A percentile compares a stretch with the other conserved stretches of the same genome.
Conservation (phyloP, 2,113 vertebrate genomes). For the Mobula hypostoma region DNA sequence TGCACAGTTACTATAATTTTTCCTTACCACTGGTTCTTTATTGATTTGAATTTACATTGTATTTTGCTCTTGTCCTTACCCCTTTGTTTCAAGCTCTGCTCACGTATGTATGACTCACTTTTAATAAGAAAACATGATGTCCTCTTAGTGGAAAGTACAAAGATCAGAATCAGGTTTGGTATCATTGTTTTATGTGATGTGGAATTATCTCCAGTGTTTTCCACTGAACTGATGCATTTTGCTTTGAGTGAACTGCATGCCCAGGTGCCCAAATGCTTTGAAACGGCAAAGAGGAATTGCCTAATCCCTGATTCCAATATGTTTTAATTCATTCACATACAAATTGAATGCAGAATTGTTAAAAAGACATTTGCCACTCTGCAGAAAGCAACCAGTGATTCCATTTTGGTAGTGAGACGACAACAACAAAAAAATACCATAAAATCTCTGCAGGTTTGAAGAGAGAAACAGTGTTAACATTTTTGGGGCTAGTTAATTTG, state of each 20-base stretch:
- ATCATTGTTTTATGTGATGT: too few relatives aligned
- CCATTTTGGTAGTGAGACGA: too few relatives aligned
- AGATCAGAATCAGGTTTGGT: too few relatives aligned
- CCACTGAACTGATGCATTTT: background rate
- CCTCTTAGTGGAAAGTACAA: constrained; percentile 25
- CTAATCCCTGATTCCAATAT: background rate
- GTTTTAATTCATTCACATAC: background rate
- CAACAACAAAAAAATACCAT: too few relatives aligned
- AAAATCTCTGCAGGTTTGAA: too few relatives aligned
- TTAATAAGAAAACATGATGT: constrained; percentile 21
- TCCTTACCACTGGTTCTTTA: background rate
- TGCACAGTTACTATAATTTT: background rate
- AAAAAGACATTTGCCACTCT: background rate
- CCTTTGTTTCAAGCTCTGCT: background rate
- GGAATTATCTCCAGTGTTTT: background rate
- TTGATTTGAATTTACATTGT: background rate
- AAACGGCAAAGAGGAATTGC: background rate
- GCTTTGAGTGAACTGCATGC: background rate
- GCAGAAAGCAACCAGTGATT: background rate
- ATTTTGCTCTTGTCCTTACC: background rate
- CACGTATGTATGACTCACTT: background rate
- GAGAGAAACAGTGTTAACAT: too few relatives aligned
- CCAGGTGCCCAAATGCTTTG: too few relatives aligned
- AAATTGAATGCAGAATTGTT: background rate
- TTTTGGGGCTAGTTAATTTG: too few relatives aligned